Percentiles rank a stretch among this genome's conserved stretches.
Conservation (phyloP, 64 coral and sea anemone genomes). For the Astreopora myriophthalma region DNA sequence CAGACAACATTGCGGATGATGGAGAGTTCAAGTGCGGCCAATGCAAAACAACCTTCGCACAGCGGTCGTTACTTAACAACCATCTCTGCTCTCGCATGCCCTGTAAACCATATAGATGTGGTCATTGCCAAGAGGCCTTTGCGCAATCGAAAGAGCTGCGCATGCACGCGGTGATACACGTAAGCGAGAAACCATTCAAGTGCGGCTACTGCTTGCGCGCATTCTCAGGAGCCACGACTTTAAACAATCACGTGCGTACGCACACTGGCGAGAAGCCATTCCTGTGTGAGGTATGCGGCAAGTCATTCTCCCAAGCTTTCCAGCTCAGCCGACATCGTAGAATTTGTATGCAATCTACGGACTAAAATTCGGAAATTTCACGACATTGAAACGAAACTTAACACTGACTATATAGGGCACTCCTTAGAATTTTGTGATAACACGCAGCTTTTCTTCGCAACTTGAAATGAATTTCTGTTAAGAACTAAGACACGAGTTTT, state of each 20-base stretch:
- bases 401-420: too few species aligned
- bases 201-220: conserved; percentile 65
- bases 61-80: conserved; percentile 40
- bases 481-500: too few species aligned
- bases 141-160: conserved; percentile 53
- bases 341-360: background rate
- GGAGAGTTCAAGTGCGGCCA: conserved; percentile 59
- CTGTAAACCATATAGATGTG: conserved; percentile 59
- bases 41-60: conserved; percentile 46
- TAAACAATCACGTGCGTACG: conserved; percentile 72
- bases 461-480: too few species aligned
- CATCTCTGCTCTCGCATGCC: conserved; percentile 55
- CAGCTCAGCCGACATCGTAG: conserved; percentile 64
- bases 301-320: conserved; percentile 59
- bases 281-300: conserved; percentile 51
- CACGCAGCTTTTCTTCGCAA: too few species aligned
- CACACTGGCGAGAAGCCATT: conserved; percentile 79
- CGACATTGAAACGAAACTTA: background rate
- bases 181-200: conserved; percentile 73
- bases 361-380: background rate
- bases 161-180: conserved; percentile 65
- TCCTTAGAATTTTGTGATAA: background rate
- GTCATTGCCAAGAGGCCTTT: conserved; percentile 63
- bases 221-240: conserved; percentile 58
- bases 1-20: background rate